Evolutionary conservation across 2,888 invertebrate species (phyloP).

Genomic region (Perithous albicinctus): DNA sequence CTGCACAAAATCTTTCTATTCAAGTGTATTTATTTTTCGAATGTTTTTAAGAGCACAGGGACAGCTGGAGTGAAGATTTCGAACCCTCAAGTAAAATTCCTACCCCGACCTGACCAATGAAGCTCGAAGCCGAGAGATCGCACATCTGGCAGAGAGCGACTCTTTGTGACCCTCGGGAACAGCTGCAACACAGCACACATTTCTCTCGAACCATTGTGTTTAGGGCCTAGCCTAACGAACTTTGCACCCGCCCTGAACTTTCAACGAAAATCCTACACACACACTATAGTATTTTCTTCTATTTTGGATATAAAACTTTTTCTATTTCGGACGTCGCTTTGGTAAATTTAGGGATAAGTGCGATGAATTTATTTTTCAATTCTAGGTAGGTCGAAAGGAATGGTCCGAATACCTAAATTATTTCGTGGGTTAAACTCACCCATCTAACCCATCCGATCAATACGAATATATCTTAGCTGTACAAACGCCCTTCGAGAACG

Average conservation of each 20-base stretch:
- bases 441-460: not conserved
- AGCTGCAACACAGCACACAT: slow-evolving; percentile 24
- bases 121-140: not conserved
- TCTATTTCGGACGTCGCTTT: not conserved
- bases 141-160: slow-evolving; percentile 45
- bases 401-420: not conserved
- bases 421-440: not conserved
- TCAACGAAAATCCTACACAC: slow-evolving; percentile 3
- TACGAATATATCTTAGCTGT: not conserved
- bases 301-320: not conserved
- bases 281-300: not conserved
- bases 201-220: slow-evolving; percentile 28
- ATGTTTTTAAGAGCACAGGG: too few species aligned
- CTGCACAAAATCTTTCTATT: too few species aligned
- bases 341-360: not conserved
- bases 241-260: not conserved
- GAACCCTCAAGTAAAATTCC: not conserved
- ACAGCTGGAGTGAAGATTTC: not conserved
- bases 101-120: slow-evolving; percentile 1
- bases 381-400: not conserved
- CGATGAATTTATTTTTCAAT: not conserved
- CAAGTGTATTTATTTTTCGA: too few species aligned
- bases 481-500: not conserved
- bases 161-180: slow-evolving; percentile 39
- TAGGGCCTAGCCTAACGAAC: slow-evolving; percentile 17